Conservation (phyloP, 2,113 vertebrate species). For the Rhinolophus sinicus region DNA sequence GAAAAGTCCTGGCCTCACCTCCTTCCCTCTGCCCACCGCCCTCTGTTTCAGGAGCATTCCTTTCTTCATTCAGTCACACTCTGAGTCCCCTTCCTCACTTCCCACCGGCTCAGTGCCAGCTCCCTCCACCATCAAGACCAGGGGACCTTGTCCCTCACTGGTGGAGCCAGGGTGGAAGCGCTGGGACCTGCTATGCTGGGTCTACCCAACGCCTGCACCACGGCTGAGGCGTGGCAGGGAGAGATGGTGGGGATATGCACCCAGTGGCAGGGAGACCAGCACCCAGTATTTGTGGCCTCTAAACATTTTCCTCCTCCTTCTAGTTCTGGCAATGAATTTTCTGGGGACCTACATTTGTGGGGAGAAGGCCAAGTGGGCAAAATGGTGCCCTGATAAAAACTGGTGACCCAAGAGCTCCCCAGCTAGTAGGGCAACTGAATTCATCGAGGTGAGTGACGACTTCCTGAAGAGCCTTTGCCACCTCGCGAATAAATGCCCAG, state of each 20-base stretch:
- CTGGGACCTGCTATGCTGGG: neutral
- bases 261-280: neutral
- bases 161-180: neutral
- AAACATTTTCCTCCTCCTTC: neutral
- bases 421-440: neutral
- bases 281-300: neutral
- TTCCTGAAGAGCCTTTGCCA: neutral
- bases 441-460: neutral
- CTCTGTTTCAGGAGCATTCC: neutral
- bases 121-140: neutral
- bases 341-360: neutral
- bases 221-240: neutral
- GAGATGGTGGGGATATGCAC: too few species aligned
- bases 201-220: too few species aligned
- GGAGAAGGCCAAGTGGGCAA: neutral
- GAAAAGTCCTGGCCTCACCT: neutral
- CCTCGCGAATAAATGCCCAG: neutral
- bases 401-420: neutral
- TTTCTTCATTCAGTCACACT: neutral
- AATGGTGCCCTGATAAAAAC: neutral
- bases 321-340: neutral
- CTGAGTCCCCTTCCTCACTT: fast-evolving
- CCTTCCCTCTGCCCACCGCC: neutral
- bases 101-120: neutral
- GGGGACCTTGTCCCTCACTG: neutral